Evolutionary conservation across 2,113 vertebrate species (phyloP).

Genomic region (Toxotes chatareus): DNA sequence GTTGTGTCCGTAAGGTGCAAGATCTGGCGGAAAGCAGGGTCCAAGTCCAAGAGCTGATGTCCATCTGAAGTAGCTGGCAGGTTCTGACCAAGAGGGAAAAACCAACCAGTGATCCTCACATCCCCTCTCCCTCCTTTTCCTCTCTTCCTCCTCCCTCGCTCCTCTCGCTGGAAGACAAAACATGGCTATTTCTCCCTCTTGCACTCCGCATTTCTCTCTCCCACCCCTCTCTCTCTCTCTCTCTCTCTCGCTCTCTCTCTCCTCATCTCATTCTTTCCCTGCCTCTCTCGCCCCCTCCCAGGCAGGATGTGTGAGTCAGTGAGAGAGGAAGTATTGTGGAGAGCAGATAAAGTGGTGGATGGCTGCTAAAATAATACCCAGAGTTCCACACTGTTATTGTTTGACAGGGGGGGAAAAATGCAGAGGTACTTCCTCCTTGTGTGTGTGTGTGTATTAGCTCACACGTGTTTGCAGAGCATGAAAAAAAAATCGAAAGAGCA

Average conservation of each 20-base stretch:
- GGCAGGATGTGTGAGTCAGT: conserved; percentile 83
- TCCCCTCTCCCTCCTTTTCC: conserved; percentile 64
- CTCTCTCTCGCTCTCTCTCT: conserved; percentile 37
- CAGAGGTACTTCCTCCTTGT: conserved; percentile 79
- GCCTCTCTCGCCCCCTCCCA: conserved; percentile 67
- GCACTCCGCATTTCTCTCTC: conserved; percentile 39
- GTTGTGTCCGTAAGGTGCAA: not conserved
- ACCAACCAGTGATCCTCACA: conserved; percentile 36
- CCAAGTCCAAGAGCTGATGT: conserved; percentile 28
- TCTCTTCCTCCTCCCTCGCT: conserved; percentile 64
- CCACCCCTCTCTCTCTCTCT: conserved; percentile 10
- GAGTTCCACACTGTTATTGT: conserved; percentile 85
- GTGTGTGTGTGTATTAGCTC: not conserved
- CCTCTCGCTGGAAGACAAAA: conserved; percentile 75
- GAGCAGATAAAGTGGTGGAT: conserved; percentile 89
- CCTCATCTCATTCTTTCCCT: conserved; percentile 33
- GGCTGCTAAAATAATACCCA: conserved; percentile 86
- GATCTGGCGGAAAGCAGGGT: conserved; percentile 3
- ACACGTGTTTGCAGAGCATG: conserved; percentile 30
- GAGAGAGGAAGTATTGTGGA: conserved; percentile 88
- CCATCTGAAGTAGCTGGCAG: conserved; percentile 49
- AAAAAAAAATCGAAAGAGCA: conserved; percentile 50
- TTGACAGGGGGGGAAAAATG: conserved; percentile 75
- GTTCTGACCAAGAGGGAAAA: conserved; percentile 55
- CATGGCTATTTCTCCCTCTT: conserved; percentile 70